phyloP scores from a whole-genome alignment of 53 echinoderm and acorn worm species.

The Crossaster papposus region DNA sequence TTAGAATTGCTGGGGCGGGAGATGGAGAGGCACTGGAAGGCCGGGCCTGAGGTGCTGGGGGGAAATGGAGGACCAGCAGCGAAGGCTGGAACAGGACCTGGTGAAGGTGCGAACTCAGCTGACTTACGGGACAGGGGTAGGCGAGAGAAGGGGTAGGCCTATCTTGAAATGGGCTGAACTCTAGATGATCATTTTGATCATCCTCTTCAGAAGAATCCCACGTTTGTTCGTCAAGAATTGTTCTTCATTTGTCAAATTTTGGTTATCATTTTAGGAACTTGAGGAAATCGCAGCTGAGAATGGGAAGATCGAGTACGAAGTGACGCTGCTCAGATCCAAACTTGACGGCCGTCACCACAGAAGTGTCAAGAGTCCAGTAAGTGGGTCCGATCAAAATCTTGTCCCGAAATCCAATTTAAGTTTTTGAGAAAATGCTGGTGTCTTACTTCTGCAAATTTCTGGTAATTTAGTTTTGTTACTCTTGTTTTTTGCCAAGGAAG shows the following conservation, averaged over 20 bases:
- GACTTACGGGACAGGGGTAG: conserved; percentile 87
- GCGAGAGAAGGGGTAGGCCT: not conserved
- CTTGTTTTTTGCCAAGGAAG: too few relatives aligned
- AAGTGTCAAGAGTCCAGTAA: conserved; percentile 55
- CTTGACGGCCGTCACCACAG: conserved; percentile 46
- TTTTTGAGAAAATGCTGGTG: too few relatives aligned
- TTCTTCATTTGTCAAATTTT: not conserved
- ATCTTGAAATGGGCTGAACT: conserved; percentile 61
- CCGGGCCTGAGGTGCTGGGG: conserved; percentile 58
- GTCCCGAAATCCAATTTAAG: too few relatives aligned
- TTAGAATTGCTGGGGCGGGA: conserved; percentile 71
- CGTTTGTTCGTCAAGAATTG: not conserved
- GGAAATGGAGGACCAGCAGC: conserved; percentile 81
- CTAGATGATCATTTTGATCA: too few relatives aligned
- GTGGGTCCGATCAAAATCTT: not conserved
- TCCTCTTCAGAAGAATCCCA: too few relatives aligned
- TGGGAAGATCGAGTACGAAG: conserved; percentile 82
- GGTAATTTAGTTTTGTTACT: too few relatives aligned
- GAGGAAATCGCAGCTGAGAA: conserved; percentile 93
- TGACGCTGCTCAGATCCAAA: conserved; percentile 76
- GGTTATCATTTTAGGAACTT: conserved; percentile 64
- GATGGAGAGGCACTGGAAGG: conserved; percentile 76
- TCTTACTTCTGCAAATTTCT: too few relatives aligned
- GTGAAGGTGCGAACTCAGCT: conserved; percentile 86
- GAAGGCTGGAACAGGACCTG: conserved; percentile 77